Percentiles rank a stretch among this genome's conserved stretches.
Conservation (phyloP, 1,140 invertebrate species). For the Drosophila bifasciata region DNA sequence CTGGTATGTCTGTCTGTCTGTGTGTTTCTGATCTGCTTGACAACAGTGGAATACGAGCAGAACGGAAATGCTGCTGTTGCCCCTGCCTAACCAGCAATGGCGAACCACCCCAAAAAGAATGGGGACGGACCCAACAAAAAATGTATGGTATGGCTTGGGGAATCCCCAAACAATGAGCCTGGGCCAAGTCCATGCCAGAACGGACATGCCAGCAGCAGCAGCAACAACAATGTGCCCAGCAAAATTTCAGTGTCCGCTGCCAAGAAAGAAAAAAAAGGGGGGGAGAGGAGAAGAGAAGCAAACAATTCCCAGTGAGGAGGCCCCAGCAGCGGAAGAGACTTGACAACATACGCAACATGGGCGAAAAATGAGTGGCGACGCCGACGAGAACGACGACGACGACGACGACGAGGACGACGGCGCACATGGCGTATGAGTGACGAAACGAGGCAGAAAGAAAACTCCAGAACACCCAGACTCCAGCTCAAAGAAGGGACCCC, state of each 20-base stretch:
- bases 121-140: conserved; percentile 15
- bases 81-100: conserved; percentile 54
- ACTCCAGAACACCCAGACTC: conserved; percentile 30
- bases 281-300: conserved; percentile 18
- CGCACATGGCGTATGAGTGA: conserved; percentile 80
- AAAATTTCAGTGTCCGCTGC: conserved; percentile 61
- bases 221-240: conserved; percentile 59
- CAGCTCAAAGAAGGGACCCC: conserved; percentile 12
- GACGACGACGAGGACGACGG: conserved; percentile 40
- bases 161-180: conserved; percentile 55
- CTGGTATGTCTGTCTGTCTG: conserved; percentile 22
- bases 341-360: conserved; percentile 81
- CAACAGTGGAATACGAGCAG: conserved; percentile 66
- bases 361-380: conserved; percentile 76
- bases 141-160: conserved; percentile 1
- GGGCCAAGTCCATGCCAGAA: conserved; percentile 76
- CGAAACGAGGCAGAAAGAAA: conserved; percentile 44
- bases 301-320: conserved; percentile 39
- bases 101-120: conserved; percentile 44
- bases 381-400: conserved; percentile 17
- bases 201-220: conserved; percentile 77
- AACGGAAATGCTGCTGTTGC: conserved; percentile 71
- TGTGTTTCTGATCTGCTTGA: conserved; percentile 68
- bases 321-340: conserved; percentile 74
- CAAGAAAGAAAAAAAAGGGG: conserved; percentile 54